Evolutionary conservation across 2,888 invertebrate species (phyloP), one percentile per base, ranked within the genome.

Genomic region (Ophioninae sp.): DNA sequence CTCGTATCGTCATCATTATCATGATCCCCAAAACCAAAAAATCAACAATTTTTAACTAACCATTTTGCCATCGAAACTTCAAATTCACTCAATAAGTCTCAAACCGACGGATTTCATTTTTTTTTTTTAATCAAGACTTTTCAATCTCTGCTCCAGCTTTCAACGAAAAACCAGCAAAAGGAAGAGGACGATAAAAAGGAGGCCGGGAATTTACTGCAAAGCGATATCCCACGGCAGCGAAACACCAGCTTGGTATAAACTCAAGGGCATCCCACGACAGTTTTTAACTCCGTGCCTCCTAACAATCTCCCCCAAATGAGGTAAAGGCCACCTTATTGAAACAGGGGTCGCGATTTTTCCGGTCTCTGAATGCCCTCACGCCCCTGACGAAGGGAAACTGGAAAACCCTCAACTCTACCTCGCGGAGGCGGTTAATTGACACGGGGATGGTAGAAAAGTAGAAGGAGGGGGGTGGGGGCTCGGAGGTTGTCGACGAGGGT

Each of bases 311-410:
- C 90, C 91, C 89, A 92, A 93, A 92, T 92, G 92, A 93, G 92
- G 92, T 92, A 93, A 93, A 92, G 92, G 92, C 92, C 90, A 91
- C 92, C 92, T 93, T 93, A 93, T 93, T 93, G 93, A 92, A 92
- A 92, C 91, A 91, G 91, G 92, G 93, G 92, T 91, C 87, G 91
- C 92, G 92, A 92, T 93, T 93, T 93, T 93, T 92, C 91, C 90
- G 89, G 89, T 86, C 81, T 81, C 82, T 83, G 84, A 85, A 85
- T 85, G 75, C 84, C 72, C 76, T 80, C 82, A 74, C 82, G 79
- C 81, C 85, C 39, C 39, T 10, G 63, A 23, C 78, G 10, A 56
- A 30, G 59, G 58, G 58, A 68, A 30, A 51, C 63, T 51, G 56
- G 39, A 59, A 63, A 72, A 73, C 39, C 77, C 83, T 85, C 84